Conservation (phyloP, 2,888 invertebrate genomes). For the Cheilosia variabilis region DNA sequence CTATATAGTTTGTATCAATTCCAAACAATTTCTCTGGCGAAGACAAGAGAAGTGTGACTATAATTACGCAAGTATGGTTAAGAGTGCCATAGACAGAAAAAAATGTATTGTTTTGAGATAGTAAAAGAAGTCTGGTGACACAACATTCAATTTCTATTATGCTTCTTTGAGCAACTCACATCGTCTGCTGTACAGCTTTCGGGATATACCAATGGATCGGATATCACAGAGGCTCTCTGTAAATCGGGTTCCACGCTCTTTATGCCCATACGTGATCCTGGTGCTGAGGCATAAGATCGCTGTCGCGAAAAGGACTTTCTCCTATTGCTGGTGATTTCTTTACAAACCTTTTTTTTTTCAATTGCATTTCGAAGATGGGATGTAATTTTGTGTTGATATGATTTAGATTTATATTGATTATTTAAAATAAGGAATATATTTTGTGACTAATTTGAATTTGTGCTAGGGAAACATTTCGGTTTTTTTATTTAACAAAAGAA, state of each 20-base stretch:
- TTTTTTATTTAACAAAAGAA: neutral
- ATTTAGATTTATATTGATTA: conserved; percentile 8
- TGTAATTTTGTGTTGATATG: conserved; percentile 10
- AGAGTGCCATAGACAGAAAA: conserved; percentile 53
- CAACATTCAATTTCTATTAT: conserved; percentile 79
- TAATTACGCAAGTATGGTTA: conserved; percentile 19
- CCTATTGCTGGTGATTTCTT: conserved; percentile 81
- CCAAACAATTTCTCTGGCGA: conserved; percentile 25
- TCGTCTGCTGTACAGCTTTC: conserved; percentile 70
- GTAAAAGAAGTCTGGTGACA: conserved; percentile 76
- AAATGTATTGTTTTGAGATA: conserved; percentile 25
- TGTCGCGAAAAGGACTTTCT: conserved; percentile 82
- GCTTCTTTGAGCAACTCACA: conserved; percentile 59
- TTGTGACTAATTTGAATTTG: conserved; percentile 28
- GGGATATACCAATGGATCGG: conserved; percentile 70
- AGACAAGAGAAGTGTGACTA: conserved; percentile 40
- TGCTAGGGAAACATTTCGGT: conserved; percentile 44
- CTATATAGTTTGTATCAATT: conserved; percentile 3
- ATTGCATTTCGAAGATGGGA: conserved; percentile 23
- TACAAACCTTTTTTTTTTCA: conserved; percentile 80
- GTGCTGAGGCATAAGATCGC: conserved; percentile 82
- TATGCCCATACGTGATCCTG: conserved; percentile 81
- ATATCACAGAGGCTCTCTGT: conserved; percentile 69
- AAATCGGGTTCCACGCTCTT: conserved; percentile 79
- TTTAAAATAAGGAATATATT: conserved; percentile 17